These are phyloP conservation scores for Eubasilissa regina DNA, from an alignment of 1,140 invertebrate species.

Conservation along the genomic window DNA sequence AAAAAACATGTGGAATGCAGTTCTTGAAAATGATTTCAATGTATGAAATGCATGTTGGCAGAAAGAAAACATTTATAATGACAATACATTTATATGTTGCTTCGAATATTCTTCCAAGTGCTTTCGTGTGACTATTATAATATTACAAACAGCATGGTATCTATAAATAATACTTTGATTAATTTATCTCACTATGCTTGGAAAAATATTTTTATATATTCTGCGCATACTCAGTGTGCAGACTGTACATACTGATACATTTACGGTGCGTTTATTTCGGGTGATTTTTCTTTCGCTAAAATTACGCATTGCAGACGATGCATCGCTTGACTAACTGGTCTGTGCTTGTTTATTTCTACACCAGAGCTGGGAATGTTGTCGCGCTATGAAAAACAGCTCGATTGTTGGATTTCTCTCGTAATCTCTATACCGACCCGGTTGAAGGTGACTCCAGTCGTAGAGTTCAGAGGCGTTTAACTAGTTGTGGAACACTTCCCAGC, in stretches of 20 bases:
- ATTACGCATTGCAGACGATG: conserved; percentile 38
- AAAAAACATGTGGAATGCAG: conserved; percentile 30
- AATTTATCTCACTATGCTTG: neutral
- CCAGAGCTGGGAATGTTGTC: neutral
- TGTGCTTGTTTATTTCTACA: conserved; percentile 15
- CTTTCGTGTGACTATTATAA: neutral
- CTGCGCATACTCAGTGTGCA: neutral
- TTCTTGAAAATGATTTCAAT: conserved; percentile 23
- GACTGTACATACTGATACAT: conserved; percentile 15
- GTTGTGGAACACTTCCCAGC: conserved; percentile 8
- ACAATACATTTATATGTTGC: conserved; percentile 13
- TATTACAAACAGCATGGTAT: conserved; percentile 8
- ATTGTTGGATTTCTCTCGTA: neutral
- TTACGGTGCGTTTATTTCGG: conserved; percentile 11
- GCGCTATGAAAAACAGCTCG: neutral
- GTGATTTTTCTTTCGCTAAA: conserved; percentile 26
- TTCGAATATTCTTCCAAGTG: conserved; percentile 32
- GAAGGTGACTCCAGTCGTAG: neutral
- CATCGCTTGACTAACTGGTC: conserved; percentile 40
- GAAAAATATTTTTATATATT: neutral
- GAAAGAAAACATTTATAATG: conserved; percentile 30
- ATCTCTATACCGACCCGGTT: neutral
- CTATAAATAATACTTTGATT: too few relatives aligned
- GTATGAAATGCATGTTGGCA: conserved; percentile 49
- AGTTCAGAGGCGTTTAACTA: neutral